Percentiles rank a stretch among this genome's conserved stretches.
These are phyloP conservation scores for Blastobasis adustella DNA, from an alignment of 2,888 invertebrate species.

Conservation along the genomic window DNA sequence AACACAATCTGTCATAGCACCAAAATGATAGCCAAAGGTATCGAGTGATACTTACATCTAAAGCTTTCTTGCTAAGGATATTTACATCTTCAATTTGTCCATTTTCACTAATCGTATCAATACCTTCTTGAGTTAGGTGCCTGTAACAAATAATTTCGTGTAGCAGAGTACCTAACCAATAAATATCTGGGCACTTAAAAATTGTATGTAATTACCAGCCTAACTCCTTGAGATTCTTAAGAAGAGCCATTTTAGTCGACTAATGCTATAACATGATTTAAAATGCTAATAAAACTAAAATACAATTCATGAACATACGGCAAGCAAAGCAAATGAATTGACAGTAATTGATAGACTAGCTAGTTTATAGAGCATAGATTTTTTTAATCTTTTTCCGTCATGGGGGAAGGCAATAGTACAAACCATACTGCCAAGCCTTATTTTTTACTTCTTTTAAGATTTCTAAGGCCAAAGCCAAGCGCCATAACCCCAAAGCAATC, in stretches of 20 bases:
- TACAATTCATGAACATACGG: slow-evolving; percentile 49
- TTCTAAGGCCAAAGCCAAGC: no score
- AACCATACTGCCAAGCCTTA: no score
- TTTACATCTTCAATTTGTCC: slow-evolving; percentile 77
- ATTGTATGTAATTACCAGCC: slow-evolving; percentile 74
- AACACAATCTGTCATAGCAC: no score
- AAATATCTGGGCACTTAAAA: no score
- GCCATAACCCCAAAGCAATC: no score
- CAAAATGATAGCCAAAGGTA: no score
- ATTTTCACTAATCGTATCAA: slow-evolving; percentile 78
- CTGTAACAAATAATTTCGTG: slow-evolving; percentile 60
- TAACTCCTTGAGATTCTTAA: slow-evolving; percentile 77
- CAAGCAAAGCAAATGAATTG: slow-evolving; percentile 13
- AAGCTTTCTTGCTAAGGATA: slow-evolving; percentile 77
- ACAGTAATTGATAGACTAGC: no score
- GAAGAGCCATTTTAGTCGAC: slow-evolving; percentile 73
- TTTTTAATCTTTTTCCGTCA: no score
- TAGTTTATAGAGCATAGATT: no score
- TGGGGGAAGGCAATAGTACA: no score
- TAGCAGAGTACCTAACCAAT: no score
- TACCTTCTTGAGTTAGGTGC: slow-evolving; percentile 83
- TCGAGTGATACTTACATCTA: slow-evolving; percentile 77
- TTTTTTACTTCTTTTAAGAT: no score
- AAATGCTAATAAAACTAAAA: slow-evolving; percentile 45
- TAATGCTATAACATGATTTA: slow-evolving; percentile 50